Evolutionary conservation across 2,797 vertebrate genomes (phyloP), one percentile per base, ranked within the genome.

Genomic region (Mareca strepera): DNA sequence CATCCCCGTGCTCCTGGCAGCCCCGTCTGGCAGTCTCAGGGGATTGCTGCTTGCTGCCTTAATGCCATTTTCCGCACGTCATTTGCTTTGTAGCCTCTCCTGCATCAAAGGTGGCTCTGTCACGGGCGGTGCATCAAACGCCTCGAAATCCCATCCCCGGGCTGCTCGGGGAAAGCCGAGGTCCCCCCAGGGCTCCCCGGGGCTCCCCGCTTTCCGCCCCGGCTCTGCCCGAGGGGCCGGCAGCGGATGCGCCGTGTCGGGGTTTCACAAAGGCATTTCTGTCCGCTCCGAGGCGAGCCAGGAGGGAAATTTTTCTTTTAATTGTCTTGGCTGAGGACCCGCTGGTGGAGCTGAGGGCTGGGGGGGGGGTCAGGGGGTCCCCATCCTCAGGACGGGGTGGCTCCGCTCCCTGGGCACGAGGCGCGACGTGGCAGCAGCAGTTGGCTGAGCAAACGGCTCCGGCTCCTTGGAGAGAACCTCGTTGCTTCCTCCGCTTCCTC

Each of bases 221-320:
- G 17, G 46, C 44, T 33, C 60, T 68, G 9, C 55, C 46, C 8
- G 1, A 6, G 12, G 80, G n/a, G 17, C 44, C 31, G 28, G 28
- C 1, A 1, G 39, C 22, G 9, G 29, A 6, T 13, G 33, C 0
- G 4, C 35, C 4, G 1, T 8, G 1, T 28, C 6, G 56, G 16
- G 11, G 7, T 35, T 25, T 62, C 52, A 20, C 11, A 58, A 43
- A 12, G 58, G 33, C 23, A 3, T 22, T 70, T 14, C 55, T 52
- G 25, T 26, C 50, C 15, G 25, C 50, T 16, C 50, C 4, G 50
- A 26, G 26, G 50, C 26, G 9, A 52, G 16, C 25, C 15, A 5
- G 50, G 26, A 52, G 26, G 50, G 50, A 28, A 52, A 16, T 52
- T 52, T 26, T 52, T 26, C 26, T 52, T 26, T 15, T 16, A 9